Base-by-base conservation (phyloP, 1,140 invertebrate genomes). In the Ceratina japonica region DNA sequence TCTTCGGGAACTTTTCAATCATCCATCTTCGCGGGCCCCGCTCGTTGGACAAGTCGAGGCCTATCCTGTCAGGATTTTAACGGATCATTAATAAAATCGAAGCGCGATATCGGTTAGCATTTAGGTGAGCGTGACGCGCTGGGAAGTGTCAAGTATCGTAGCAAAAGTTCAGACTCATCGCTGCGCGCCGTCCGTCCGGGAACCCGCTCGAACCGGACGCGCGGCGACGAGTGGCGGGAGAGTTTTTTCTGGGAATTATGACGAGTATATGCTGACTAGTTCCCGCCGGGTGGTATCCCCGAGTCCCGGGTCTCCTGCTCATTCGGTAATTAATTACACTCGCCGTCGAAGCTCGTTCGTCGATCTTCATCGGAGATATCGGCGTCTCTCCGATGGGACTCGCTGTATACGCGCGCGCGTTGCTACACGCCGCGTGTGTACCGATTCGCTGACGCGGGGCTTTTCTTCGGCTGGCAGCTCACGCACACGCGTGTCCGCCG, bases 281-380 rank as follows among this genome's bases (percentile, higher is more conserved):
- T 88, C 87, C 88, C 83, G 86, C 89, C 82, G 90, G 89, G 90
- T 89, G 88, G 85, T 87, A 82, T 81, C 81, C 87, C 82, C 76
- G 83, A 82, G 84, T 86, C 78, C 76, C 75, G 15, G 54, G 37
- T 44, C 37, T 44, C 37, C 37, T 77, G 83, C 82, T 86, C 77
- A 84, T 83, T 88, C 63, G 81, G 87, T 90, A 90, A 91, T 91
- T 91, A 91, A 90, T 91, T 91, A 91, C 87, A 87, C 82, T 84
- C 86, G 81, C 80, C 83, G 85, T 87, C 87, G 83, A 74, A 85
- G 88, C 86, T 80, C 85, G 87, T 85, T 88, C 88, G 86, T 90
- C 86, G 90, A 91, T 91, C 84, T 87, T 90, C 88, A 88, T 89
- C 89, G 81, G 27, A 87, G 86, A 88, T 89, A 88, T 80, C 75